Percentiles rank a stretch among this genome's conserved stretches.
Conservation (phyloP, 2,113 vertebrate species). For the Pedionomus torquatus region DNA sequence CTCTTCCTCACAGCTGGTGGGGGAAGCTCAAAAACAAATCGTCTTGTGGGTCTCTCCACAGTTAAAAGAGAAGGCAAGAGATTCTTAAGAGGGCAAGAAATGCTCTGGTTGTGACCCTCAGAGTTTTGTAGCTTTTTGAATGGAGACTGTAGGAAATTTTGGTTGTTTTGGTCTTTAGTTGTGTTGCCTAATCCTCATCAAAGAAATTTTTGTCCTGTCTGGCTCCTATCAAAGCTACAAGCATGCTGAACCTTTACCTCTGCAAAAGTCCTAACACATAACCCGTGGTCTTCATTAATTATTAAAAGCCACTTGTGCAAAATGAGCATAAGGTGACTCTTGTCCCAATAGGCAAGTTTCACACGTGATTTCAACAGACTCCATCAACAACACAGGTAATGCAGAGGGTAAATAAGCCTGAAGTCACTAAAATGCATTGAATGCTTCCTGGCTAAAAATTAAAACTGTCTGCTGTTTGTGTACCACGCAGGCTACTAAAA, state of each 20-base stretch:
- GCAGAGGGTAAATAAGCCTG: neutral
- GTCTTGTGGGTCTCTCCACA: neutral
- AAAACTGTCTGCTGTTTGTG: neutral
- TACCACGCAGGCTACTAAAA: neutral
- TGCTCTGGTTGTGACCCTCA: neutral
- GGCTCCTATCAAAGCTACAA: neutral
- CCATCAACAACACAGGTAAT: neutral
- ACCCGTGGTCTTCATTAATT: neutral
- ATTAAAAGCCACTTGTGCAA: neutral
- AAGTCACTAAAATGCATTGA: neutral
- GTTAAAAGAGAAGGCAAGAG: neutral
- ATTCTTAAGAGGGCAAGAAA: neutral
- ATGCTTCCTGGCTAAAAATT: neutral
- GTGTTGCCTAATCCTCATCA: neutral
- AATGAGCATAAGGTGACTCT: neutral
- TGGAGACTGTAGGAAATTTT: neutral
- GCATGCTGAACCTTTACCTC: neutral
- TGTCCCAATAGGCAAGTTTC: neutral
- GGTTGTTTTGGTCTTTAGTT: neutral
- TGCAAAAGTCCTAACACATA: neutral
- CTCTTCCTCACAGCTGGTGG: neutral
- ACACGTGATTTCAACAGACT: neutral
- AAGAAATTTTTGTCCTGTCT: neutral
- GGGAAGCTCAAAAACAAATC: neutral
- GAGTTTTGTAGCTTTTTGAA: neutral